These are phyloP conservation scores for Salvelinus alpinus DNA, from an alignment of 2,113 vertebrate genomes.

Conservation along the genomic window DNA sequence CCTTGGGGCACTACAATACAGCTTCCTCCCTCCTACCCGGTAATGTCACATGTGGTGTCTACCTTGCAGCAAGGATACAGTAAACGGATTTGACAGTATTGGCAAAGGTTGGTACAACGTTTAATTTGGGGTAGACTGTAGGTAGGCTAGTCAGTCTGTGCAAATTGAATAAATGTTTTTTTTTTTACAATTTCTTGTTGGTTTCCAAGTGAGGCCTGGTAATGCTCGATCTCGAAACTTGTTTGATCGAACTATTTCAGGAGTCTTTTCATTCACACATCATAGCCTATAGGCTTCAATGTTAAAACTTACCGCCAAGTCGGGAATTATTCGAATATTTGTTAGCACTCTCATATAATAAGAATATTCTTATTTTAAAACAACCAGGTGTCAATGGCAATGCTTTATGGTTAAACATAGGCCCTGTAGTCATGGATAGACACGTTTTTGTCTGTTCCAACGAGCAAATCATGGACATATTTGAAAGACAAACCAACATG, in stretches of 20 bases:
- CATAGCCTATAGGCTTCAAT: neutral
- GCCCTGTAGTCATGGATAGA: too few species aligned
- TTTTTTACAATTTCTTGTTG: neutral
- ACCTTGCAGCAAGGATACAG: conserved; percentile 59
- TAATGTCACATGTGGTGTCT: conserved; percentile 58
- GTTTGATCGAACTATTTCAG: neutral
- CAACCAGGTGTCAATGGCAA: neutral
- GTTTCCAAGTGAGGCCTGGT: neutral
- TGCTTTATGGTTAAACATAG: too few species aligned
- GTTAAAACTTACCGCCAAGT: neutral
- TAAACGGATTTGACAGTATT: conserved; percentile 44
- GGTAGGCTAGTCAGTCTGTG: neutral
- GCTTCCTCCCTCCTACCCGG: conserved; percentile 32
- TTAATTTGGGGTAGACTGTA: conserved; percentile 2
- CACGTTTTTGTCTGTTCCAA: neutral
- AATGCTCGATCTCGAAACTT: neutral
- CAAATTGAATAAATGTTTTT: too few species aligned
- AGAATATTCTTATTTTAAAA: neutral
- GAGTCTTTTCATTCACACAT: neutral
- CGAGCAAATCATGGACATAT: neutral
- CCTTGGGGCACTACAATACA: conserved; percentile 71
- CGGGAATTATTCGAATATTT: neutral
- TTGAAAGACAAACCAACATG: neutral
- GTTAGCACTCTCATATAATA: neutral
- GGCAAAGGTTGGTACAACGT: conserved; percentile 38